Evolutionary conservation across 1,140 invertebrate species (phyloP).

Genomic region (roundworm (Caenorhabditis elegans)): DNA sequence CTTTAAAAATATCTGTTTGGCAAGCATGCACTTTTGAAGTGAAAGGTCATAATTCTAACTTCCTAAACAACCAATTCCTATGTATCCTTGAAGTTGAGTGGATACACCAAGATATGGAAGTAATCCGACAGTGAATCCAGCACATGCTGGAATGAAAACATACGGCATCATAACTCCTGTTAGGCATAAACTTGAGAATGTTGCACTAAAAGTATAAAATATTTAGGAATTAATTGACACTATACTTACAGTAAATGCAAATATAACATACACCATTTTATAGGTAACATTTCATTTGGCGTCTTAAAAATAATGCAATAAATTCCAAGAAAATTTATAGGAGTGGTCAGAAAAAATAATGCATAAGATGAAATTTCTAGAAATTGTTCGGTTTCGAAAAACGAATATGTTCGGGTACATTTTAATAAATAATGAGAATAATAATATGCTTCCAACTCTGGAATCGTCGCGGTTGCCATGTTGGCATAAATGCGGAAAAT

Average conservation of each 20-base stretch:
- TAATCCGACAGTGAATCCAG: conserved; percentile 3
- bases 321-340: neutral
- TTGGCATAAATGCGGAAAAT: neutral
- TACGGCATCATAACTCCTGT: neutral
- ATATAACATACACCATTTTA: neutral
- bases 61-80: neutral
- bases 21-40: too few relatives aligned
- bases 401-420: neutral
- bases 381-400: neutral
- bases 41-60: neutral
- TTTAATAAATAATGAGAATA: neutral
- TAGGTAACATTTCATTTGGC: neutral
- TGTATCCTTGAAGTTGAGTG: neutral
- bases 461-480: neutral
- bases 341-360: neutral
- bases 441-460: neutral
- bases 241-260: neutral
- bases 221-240: too few relatives aligned
- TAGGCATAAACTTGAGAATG: neutral
- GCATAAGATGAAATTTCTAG: neutral
- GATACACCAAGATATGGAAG: neutral
- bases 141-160: neutral
- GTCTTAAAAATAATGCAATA: neutral
- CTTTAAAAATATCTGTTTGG: too few relatives aligned
- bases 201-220: too few relatives aligned